phyloP scores from a whole-genome alignment of 2,888 invertebrate genomes.

The Oligia strigilis region DNA sequence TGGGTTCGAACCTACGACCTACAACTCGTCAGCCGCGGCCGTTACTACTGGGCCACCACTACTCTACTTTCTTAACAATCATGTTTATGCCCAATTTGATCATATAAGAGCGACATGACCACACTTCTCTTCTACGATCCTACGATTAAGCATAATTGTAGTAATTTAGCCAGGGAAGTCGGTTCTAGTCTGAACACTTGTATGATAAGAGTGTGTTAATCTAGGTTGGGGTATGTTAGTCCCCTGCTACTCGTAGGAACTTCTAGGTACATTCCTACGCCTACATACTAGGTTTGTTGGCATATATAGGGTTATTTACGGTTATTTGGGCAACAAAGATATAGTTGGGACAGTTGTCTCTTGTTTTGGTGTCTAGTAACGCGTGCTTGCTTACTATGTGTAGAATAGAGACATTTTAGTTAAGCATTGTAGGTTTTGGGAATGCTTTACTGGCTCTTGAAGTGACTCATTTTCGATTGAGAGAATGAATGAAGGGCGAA shows the following conservation, averaged over 20 bases:
- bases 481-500: no score
- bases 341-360: constrained; percentile 12
- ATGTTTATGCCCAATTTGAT: background rate
- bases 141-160: constrained; percentile 29
- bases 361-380: constrained; percentile 17
- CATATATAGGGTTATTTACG: constrained; percentile 34
- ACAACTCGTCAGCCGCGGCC: no score
- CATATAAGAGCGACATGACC: background rate
- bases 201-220: constrained; percentile 56
- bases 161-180: constrained; percentile 51
- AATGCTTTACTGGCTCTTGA: background rate
- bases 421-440: background rate
- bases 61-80: background rate
- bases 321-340: constrained; percentile 26
- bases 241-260: background rate
- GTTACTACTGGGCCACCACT: no score
- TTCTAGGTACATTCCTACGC: constrained; percentile 23
- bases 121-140: background rate
- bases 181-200: constrained; percentile 43
- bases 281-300: constrained; percentile 10
- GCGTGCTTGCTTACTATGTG: background rate
- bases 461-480: background rate
- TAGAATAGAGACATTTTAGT: constrained; percentile 1
- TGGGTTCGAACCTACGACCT: no score
- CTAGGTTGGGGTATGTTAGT: constrained; percentile 17